Evolutionary conservation across 2,888 invertebrate genomes (phyloP), one percentile per base, ranked within the genome.

Genomic region (Leucophenga montana): DNA sequence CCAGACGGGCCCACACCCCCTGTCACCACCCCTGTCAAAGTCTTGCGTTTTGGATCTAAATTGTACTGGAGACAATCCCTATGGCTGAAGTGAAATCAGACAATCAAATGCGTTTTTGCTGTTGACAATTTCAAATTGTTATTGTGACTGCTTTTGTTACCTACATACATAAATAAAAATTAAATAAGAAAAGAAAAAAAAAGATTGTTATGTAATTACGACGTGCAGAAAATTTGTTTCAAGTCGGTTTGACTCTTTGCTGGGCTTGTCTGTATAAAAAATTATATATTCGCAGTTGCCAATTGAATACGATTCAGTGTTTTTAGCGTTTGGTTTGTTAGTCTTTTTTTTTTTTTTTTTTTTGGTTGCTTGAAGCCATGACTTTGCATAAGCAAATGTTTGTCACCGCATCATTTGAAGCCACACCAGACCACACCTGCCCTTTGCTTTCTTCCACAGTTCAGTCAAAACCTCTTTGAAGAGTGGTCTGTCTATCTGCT

Each of bases 71-170:
- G n/a, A 50, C 50, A 11, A 6, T 50, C 18, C n/a, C 50, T 50
- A 4, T 50, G n/a, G 50, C 50, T n/a, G 27, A 11, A 39, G 39
- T 39, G 39, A 39, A 39, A 39, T 39, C 39, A 39, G 39, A 8
- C 8, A 39, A 57, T 13, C 33, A 44, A 61, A 39, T 61, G 61
- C 33, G 14, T 64, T 64, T 48, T 8, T n/a, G 50, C 62, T 72
- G 77, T 78, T 82, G 81, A 82, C 83, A 83, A 81, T 83, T 82
- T 77, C 77, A 78, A 81, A 80, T 83, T 81, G 78, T 79, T 81
- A 78, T 73, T 77, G 73, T 80, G 68, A 67, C 53, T 54, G 18
- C 48, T 46, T 22, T 31, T 64, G 62, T 64, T 64, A 64, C 46
- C 48, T 64, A 64, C 22, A 39, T 39, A 39, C 8, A 39, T 39